Evolutionary conservation across 1,140 invertebrate species (phyloP), one percentile per base, ranked within the genome.

Genomic region (Formica selysi): DNA sequence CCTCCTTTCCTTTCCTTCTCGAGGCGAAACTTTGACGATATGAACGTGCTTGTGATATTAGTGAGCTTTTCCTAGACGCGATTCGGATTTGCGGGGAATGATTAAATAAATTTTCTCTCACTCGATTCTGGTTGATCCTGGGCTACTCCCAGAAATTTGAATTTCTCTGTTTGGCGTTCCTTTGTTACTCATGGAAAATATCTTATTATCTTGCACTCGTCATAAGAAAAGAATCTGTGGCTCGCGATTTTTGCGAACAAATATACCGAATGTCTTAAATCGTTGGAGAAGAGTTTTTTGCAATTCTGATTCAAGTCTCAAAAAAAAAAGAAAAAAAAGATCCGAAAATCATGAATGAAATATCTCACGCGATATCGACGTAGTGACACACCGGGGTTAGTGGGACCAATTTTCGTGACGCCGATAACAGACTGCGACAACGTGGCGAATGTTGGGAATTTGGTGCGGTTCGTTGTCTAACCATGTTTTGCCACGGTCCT

Each of bases 71-170:
- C 13, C 29, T 26, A 62, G 16, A 11, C 62, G 65, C 80, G 79
- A 86, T 80, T 51, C 54, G 38, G 65, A 86, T 70, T 86, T 71
- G 62, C 29, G 67, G 48, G 6, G 65, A 29, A 48, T 65, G 67
- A 80, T 86, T 86, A 81, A 86, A 81, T 86, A 68, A 48, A 71
- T 71, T 64, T 70, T 74, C 67, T 41, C 41, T 67, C 44, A 41
- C n/a, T 51, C 29, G 26, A 26, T 78, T 44, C 67, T 29, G 26
- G 1, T 51, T n/a, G 26, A 26, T 78, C 44, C 67, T 41, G 26
- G 22, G 13, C 76, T 54, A 41, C 64, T 79, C 48, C 59, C 32
- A 8, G 29, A 38, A 68, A 36, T 41, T 67, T 10, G 19, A 48
- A 51, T 38, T 51, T 2, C 8, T 48, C 7, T 41, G n/a, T 57